These are phyloP conservation scores for Aplidium turbinatum DNA, from an alignment of 23 tunicate species.

Conservation along the genomic window DNA sequence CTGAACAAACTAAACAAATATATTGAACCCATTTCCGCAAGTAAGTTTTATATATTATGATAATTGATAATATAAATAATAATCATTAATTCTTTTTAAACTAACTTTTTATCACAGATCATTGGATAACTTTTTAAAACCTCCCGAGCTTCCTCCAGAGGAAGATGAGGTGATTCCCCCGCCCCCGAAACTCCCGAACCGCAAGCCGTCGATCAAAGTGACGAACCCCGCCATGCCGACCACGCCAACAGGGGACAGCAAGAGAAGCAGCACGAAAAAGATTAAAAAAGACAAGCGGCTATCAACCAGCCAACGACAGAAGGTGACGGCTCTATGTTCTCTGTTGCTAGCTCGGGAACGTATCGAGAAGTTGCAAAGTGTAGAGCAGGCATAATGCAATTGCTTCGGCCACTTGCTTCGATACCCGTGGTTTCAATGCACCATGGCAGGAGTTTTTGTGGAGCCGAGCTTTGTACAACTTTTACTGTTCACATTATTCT, in stretches of 20 bases:
- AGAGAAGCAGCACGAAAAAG: not conserved
- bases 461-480: not conserved
- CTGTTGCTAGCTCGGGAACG: not conserved
- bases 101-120: slow-evolving; percentile 8
- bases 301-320: not conserved
- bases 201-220: not conserved
- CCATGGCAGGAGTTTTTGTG: no score
- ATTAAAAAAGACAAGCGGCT: no score
- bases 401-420: no score
- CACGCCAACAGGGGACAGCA: not conserved
- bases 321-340: not conserved
- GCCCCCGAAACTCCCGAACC: slow-evolving; percentile 34
- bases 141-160: slow-evolving; percentile 81
- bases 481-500: not conserved
- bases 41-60: not conserved
- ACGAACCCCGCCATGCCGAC: not conserved
- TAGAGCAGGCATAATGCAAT: not conserved
- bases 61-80: not conserved
- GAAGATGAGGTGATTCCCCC: slow-evolving; percentile 57
- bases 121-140: slow-evolving; percentile 48
- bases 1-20: no score
- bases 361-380: not conserved
- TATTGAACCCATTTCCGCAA: no score
- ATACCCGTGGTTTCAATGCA: no score
- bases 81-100: not conserved